Evolutionary conservation across 1,140 invertebrate genomes (phyloP), one percentile per base, ranked within the genome.

Genomic region (Trialeurodes vaporariorum): DNA sequence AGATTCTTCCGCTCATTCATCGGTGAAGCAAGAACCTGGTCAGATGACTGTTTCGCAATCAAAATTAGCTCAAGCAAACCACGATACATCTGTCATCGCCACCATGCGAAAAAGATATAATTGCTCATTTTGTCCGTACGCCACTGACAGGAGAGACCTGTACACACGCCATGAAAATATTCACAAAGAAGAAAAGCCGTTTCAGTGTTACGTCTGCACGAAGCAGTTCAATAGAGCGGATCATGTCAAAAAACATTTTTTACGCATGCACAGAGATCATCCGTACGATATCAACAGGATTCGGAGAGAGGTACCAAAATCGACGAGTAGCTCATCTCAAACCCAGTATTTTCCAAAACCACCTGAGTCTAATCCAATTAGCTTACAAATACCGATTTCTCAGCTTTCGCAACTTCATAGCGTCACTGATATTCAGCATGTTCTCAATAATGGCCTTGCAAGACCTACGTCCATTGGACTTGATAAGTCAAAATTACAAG

Each of bases 161-260:
- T 97, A 92, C 77, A 96, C 93, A 1, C 85, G 94, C 2, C 95
- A 98, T 79, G 93, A 98, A 80, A 95, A 96, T 74, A 97, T 98
- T 68, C 95, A 98, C 74, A 85, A 90, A 68, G 90, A 93, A 74
- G 92, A 94, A 73, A 96, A 96, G 75, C 92, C 93, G 1, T 96
- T 95, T 73, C 90, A 93, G 72, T 96, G 92, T 76, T 94, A 94
- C 75, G 86, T 93, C 11, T 96, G 93, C 76, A 85, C 89, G 73
- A 93, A 94, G 76, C 90, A 93, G 74, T 96, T 96, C 79, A 95
- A 94, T 77, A 82, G 93, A 40, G 92, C 92, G n/a, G 93, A 96
- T 78, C 93, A 96, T 75, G 92, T 95, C 25, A 96, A 96, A 76
- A 96, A 96, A 74, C 93, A 96, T 77, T 94, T 94, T 75, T 79